These are phyloP conservation scores for Cyprinodon variegatus DNA, from an alignment of 2,113 vertebrate species.

Conservation along the genomic window DNA sequence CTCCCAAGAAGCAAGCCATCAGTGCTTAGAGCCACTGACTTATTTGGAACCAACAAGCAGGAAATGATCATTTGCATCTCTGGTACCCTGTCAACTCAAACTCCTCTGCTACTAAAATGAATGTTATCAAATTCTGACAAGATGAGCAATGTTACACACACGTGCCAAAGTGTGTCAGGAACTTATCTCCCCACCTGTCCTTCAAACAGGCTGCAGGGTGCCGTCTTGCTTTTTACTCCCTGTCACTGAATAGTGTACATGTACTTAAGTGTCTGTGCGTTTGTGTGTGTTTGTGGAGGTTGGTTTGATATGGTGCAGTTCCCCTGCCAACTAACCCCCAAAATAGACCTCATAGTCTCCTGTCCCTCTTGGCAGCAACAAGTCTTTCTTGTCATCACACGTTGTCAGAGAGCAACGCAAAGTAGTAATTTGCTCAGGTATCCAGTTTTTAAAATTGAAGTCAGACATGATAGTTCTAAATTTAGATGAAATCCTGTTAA, in stretches of 20 bases:
- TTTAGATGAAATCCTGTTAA: conserved; percentile 80
- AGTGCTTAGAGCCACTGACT: conserved; percentile 64
- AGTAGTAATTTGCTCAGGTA: conserved; percentile 79
- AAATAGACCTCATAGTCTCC: conserved; percentile 69
- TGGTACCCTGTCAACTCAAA: conserved; percentile 77
- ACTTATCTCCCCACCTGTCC: conserved; percentile 74
- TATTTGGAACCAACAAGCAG: conserved; percentile 62
- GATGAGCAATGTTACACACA: conserved; percentile 46
- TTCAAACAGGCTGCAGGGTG: conserved; percentile 65
- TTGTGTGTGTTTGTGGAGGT: not conserved
- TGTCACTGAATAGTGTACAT: conserved; percentile 42
- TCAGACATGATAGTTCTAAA: conserved; percentile 70
- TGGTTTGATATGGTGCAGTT: conserved; percentile 33
- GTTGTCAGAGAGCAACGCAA: conserved; percentile 71
- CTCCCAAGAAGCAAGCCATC: conserved; percentile 21
- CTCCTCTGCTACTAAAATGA: conserved; percentile 76
- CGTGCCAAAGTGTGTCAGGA: conserved; percentile 73
- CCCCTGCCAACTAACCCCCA: conserved; percentile 62
- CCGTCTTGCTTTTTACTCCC: conserved; percentile 71
- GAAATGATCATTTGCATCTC: conserved; percentile 82
- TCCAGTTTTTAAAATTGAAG: conserved; percentile 68
- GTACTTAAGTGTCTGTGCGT: not conserved
- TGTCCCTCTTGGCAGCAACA: conserved; percentile 56
- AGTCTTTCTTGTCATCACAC: conserved; percentile 77
- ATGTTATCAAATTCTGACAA: conserved; percentile 70